Evolutionary conservation across 2,797 vertebrate genomes (phyloP), one percentile per base, ranked within the genome.

Genomic region (Astyanax mexicanus): DNA sequence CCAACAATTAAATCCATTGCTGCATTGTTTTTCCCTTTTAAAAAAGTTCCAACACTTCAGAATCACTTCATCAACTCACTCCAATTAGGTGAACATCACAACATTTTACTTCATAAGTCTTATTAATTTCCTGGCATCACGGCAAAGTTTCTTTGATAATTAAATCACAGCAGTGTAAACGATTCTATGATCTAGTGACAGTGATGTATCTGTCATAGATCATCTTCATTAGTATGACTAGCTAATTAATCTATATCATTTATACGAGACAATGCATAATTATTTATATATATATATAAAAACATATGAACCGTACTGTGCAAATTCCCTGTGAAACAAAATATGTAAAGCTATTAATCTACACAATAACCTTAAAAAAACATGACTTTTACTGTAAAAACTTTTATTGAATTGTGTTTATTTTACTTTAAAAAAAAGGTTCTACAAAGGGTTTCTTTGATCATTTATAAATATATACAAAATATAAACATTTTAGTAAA

Each of bases 201-300:
- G 85, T 93, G 92, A 93, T 92, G 81, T 90, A 93, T 92, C 88
- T 87, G 78, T 69, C 89, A 92, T 91, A 91, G 87, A 92, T 93
- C 91, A 93, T 91, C 89, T 88, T 92, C 90, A 90, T 88, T 88
- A 86, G 88, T 91, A 86, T 90, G 90, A 92, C 92, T 91, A 86
- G 87, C 89, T 91, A 92, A 94, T 94, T 93, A 92, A 94, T 94
- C 92, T 91, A 91, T 80, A 90, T 93, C 92, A 93, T 93, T 93
- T 92, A 92, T 93, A 90, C 83, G 84, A 72, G 47, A 74, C 23
- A 64, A 74, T 54, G 49, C 40, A 49, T 35, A 69, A 72, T 72
- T 62, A 60, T 52, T 79, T 69, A 78, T 78, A 68, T 67, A 58
- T 51, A 51, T 38, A 40, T 55, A 29, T 54, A 61, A n/a, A n/a